Evolutionary conservation across 2,888 invertebrate genomes (phyloP), one percentile per base, ranked within the genome.

Genomic region (Troides aeacus): DNA sequence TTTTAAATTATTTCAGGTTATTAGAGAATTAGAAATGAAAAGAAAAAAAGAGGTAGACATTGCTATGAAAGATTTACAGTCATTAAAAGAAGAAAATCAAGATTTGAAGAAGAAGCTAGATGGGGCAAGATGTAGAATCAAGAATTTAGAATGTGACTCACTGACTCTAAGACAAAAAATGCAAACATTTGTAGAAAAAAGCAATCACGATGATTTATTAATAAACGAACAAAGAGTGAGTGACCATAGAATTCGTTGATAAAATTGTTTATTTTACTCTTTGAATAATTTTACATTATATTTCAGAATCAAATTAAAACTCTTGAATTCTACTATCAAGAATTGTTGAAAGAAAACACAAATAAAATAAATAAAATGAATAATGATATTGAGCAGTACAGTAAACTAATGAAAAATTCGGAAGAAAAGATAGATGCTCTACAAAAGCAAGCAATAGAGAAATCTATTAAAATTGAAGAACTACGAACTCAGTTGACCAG

Each of bases 121-220:
- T n/a, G 95, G 94, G 0, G 87, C 94, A 0, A 95, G 93, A 81
- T 95, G 96, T 46, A 93, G 97, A 75, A 94, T 94, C 70, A 94
- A 94, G 79, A 95, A 95, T 65, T 84, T 97, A 30, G 95, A 95
- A 76, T 94, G 94, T 69, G 96, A 97, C 72, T 82, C 93, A 18
- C 87, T 87, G 1, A 88, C 87, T 0, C 85, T 94, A 46, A 94
- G 94, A 79, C 91, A 93, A 53, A 95, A 95, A 76, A 89, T 95
- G 72, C 88, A 89, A 57, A 93, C 94, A 1, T 84, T 95, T 71
- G 90, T 94, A 39, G 94, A 95, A 72, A 95, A 95, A 79, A 93
- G 94, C 68, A 93, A 92, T 50, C 94, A 93, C 75, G 95, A 95
- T 76, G 94, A 95, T 74, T 85, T 94, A 68, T 87, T 95, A 46